phyloP scores from a whole-genome alignment of 2,113 vertebrate genomes.

The Oryzias curvinotus region DNA sequence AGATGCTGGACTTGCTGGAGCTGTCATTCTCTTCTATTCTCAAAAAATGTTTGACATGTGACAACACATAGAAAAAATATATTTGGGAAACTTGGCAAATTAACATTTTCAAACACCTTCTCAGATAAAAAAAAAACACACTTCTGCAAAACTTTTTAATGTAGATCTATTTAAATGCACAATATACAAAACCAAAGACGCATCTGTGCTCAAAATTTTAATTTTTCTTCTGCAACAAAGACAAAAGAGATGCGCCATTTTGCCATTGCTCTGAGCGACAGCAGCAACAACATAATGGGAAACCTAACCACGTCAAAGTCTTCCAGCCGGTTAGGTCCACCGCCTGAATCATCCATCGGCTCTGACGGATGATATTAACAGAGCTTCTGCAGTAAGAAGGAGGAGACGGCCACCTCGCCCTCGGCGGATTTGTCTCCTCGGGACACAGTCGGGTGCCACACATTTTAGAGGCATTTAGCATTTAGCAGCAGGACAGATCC shows the following conservation, averaged over 20 bases:
- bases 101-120: too few relatives aligned
- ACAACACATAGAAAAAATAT: too few relatives aligned
- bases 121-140: too few relatives aligned
- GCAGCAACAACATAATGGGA: conserved; percentile 33
- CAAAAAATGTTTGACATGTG: too few relatives aligned
- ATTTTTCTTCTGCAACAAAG: conserved; percentile 1
- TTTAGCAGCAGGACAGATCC: conserved; percentile 23
- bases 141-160: too few relatives aligned
- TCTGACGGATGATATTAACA: conserved; percentile 47
- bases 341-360: conserved; percentile 40
- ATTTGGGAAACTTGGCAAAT: too few relatives aligned
- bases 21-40: too few relatives aligned
- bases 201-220: too few relatives aligned
- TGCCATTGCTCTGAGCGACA: conserved; percentile 31
- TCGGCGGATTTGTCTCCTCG: conserved; percentile 26
- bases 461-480: conserved; percentile 9
- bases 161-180: too few relatives aligned
- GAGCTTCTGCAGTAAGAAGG: conserved; percentile 32
- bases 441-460: conserved; percentile 17
- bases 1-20: too few relatives aligned
- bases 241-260: conserved; percentile 29
- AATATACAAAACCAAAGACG: too few relatives aligned
- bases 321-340: conserved; percentile 42
- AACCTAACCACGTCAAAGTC: conserved; percentile 49
- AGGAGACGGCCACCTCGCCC: conserved; percentile 28